These are phyloP conservation scores for Iselma pallidipennis DNA, from an alignment of 2,888 invertebrate genomes.

Conservation along the genomic window DNA sequence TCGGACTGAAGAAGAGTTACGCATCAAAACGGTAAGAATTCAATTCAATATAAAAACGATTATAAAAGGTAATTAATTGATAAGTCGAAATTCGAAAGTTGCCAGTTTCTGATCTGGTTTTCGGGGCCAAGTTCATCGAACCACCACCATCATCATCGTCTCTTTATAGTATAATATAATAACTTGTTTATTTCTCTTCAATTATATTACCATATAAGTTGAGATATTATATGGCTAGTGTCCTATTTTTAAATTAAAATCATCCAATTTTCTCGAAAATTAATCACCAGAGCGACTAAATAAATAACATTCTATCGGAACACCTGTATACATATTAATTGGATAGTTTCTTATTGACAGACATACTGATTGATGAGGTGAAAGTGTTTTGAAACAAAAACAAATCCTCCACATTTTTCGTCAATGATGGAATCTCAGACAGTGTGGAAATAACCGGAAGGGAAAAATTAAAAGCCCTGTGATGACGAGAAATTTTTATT, in stretches of 20 bases:
- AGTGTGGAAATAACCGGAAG: neutral
- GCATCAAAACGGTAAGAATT: constrained; percentile 75
- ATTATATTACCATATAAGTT: too few species aligned
- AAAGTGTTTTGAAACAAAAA: constrained; percentile 3
- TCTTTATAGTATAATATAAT: neutral
- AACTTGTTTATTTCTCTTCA: neutral
- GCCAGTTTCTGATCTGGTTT: neutral
- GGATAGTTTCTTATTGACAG: neutral
- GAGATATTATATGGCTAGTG: too few species aligned
- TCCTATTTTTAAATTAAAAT: too few species aligned
- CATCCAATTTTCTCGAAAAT: too few species aligned
- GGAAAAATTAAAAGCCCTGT: neutral
- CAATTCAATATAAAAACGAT: neutral
- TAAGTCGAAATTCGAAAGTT: constrained; percentile 5
- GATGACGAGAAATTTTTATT: neutral
- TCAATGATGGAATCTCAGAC: neutral
- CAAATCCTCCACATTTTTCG: neutral
- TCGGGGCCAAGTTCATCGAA: constrained; percentile 3
- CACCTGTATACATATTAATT: too few species aligned
- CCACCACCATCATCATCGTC: neutral
- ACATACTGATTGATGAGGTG: neutral
- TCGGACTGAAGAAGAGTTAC: constrained; percentile 89
- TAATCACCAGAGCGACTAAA: too few species aligned
- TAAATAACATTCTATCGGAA: too few species aligned
- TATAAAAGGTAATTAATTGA: neutral